Conservation (phyloP, 23 tunicate genomes). For the Corella eumyota region DNA sequence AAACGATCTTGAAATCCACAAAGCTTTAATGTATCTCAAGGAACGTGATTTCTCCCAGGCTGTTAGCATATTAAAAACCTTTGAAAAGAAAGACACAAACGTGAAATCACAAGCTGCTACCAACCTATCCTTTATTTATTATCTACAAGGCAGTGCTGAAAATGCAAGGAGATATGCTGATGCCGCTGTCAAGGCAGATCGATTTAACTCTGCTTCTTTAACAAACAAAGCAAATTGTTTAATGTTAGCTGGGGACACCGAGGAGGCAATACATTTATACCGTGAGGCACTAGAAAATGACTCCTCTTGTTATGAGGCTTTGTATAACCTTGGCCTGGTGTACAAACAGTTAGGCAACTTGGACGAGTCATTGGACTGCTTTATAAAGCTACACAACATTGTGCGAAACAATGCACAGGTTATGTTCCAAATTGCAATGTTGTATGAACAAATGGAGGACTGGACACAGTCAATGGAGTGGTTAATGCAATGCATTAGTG, state of each 20-base stretch:
- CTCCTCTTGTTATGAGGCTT: constrained; percentile 84
- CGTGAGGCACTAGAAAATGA: constrained; percentile 90
- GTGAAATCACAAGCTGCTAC: constrained; percentile 94
- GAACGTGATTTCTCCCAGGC: constrained; percentile 86
- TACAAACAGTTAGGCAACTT: constrained; percentile 35
- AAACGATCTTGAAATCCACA: constrained; percentile 94
- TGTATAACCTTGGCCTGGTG: constrained; percentile 80
- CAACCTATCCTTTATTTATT: constrained; percentile 87
- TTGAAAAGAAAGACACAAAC: constrained; percentile 93
- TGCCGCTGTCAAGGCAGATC: constrained; percentile 80
- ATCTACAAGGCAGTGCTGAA: constrained; percentile 64
- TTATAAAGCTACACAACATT: constrained; percentile 80
- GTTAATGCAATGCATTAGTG: constrained; percentile 74
- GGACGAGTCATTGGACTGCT: constrained; percentile 60
- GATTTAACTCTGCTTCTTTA: constrained; percentile 74
- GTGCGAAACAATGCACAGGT: constrained; percentile 68
- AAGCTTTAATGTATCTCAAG: constrained; percentile 85
- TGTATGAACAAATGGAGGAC: constrained; percentile 66
- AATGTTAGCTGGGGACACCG: constrained; percentile 33
- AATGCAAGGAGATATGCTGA: constrained; percentile 77
- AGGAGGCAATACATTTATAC: constrained; percentile 53
- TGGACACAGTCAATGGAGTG: constrained; percentile 78
- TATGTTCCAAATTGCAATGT: constrained; percentile 64
- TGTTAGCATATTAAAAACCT: constrained; percentile 72
- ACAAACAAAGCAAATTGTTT: constrained; percentile 86